Conservation (phyloP, 2,888 invertebrate genomes). For the Autographa gamma region DNA sequence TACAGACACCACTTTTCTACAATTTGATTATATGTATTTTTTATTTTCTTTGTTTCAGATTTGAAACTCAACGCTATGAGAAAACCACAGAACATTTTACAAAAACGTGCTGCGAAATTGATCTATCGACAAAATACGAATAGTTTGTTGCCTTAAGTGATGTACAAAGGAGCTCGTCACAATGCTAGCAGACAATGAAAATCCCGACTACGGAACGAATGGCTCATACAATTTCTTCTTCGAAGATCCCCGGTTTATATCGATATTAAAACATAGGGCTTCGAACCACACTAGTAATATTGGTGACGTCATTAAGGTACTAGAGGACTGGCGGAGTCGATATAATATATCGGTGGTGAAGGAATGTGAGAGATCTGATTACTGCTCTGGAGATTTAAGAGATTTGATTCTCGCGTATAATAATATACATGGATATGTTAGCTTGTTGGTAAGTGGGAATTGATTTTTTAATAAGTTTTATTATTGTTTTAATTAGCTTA, state of each 20-base stretch:
- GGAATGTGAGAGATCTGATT: constrained; percentile 81
- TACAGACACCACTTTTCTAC: too few relatives aligned
- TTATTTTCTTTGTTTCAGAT: constrained; percentile 37
- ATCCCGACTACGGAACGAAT: constrained; percentile 65
- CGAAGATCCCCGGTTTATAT: constrained; percentile 76
- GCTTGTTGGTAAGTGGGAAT: constrained; percentile 91
- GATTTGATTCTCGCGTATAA: constrained; percentile 91
- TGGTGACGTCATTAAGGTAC: constrained; percentile 75
- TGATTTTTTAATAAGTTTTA: background rate
- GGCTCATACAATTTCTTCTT: constrained; percentile 71
- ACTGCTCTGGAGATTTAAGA: constrained; percentile 90
- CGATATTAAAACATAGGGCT: constrained; percentile 74
- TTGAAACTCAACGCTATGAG: constrained; percentile 46
- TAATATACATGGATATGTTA: constrained; percentile 94
- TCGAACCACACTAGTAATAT: constrained; percentile 74
- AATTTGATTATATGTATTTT: too few relatives aligned
- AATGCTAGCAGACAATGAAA: constrained; percentile 79
- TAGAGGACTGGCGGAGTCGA: constrained; percentile 78
- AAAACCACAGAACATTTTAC: constrained; percentile 25
- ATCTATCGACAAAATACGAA: constrained; percentile 14
- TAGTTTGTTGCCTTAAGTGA: constrained; percentile 67
- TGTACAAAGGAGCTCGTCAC: constrained; percentile 71
- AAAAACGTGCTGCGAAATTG: constrained; percentile 23
- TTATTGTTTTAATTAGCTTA: too few relatives aligned
- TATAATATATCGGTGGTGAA: constrained; percentile 80